Base-by-base conservation (phyloP, 1,140 invertebrate species). In the Cheumatopsyche charites region DNA sequence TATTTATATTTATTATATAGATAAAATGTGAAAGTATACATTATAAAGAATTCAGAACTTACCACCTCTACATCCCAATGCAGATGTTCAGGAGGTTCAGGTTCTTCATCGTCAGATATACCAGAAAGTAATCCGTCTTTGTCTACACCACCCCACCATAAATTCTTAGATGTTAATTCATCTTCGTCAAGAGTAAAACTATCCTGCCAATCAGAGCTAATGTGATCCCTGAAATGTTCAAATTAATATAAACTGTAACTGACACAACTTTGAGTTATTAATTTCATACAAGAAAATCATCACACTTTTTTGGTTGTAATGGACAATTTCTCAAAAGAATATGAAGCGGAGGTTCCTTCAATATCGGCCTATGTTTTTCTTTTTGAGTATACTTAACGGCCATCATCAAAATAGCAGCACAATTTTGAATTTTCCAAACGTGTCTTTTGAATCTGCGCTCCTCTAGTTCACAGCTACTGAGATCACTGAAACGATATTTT, bases 391-490 rank as follows among this genome's bases (percentile, higher is more conserved):
- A 55, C 4, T 17, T 65, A 1, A 65, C 17, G 19, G 47, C 45
- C 0, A 23, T 71, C 13, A 72, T 19, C 25, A 76, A 26, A 5
- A 67, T 65, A 1, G 66, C 58, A 1, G 74, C 74, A 63, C 74
- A 76, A 49, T 55, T 55, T 29, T 76, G 74, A 15, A 94, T 84
- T 75, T 88, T 86, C n/a, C 90, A 87, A 21, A 94, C 90, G 81
- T 87, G 86, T 75, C 87, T 84, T 45, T 86, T 82, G 80, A 94
- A 92, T 78, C 90, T 88, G 66, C 87, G 84, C 77, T 90, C 87
- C 25, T 84, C 87, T 80, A 92, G 81, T 52, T 76, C 74, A 76
- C 85, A 85, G 43, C 83, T 84, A 79, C 88, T 90, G 80, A 93
- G 92, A 78, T 92, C 91, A 82, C 91, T 92, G 79, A 67, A 88